Conservation (phyloP, 2,797 vertebrate species). For the Pygocentrus nattereri region DNA sequence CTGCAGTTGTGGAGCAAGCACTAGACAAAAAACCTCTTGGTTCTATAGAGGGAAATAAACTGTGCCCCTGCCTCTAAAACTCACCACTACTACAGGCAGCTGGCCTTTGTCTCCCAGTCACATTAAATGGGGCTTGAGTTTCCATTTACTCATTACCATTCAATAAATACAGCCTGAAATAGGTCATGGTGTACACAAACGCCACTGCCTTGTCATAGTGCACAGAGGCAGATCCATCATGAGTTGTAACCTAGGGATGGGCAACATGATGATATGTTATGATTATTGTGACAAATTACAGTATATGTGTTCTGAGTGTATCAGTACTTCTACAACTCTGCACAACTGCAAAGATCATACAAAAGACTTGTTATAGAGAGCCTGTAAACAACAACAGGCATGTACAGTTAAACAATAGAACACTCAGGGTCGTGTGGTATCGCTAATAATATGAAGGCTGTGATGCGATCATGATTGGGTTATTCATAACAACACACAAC, state of each 20-base stretch:
- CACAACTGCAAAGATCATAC: too few relatives aligned
- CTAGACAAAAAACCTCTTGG: neutral
- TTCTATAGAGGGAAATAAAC: constrained; percentile 34
- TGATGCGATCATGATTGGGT: too few relatives aligned
- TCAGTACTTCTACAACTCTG: neutral
- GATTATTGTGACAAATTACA: neutral
- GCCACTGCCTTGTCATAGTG: neutral
- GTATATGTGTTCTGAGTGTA: neutral
- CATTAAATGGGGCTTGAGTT: constrained; percentile 36
- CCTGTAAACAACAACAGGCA: neutral
- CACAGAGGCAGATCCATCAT: constrained; percentile 1
- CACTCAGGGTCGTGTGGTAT: too few relatives aligned
- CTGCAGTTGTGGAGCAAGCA: neutral
- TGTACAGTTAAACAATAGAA: too few relatives aligned
- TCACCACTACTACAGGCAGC: constrained; percentile 16
- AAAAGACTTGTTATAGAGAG: neutral
- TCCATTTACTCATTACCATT: constrained; percentile 44
- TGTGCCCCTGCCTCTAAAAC: constrained; percentile 35
- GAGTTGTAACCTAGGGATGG: neutral
- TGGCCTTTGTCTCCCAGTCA: constrained; percentile 32
- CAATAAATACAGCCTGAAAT: constrained; percentile 30
- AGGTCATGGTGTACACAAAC: neutral
- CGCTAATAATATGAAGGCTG: too few relatives aligned
- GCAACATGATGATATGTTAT: neutral
- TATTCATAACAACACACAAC: too few relatives aligned